Evolutionary conservation across 1,140 invertebrate genomes (phyloP), one percentile per base, ranked within the genome.

Genomic region (Brachionus plicatilis): DNA sequence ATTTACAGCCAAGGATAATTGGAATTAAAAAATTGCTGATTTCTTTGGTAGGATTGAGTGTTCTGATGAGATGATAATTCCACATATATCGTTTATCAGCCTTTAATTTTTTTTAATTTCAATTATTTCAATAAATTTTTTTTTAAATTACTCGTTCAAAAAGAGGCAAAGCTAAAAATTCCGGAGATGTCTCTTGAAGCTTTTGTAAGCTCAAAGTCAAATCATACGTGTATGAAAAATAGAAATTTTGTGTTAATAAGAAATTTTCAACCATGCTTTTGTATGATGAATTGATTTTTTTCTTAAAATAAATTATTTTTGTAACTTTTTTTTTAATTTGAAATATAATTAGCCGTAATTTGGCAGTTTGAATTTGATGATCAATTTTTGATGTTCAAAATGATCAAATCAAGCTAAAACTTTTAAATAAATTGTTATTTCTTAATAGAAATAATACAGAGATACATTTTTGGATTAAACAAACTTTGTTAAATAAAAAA

Each of bases 131-230:
- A 83, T 86, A 89, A 93, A 93, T 92, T 93, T 94, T 94, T 94
- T 93, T 29, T 8, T 29, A 37, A 37, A 37, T 90, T 95, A 98
- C 86, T 92, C 92, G 29, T 92, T 90, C 86, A 95, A 92, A 87
- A 90, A 82, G 29, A 8, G 79, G 53, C 27, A 82, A 43, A 47
- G 37, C 27, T 17, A 82, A 65, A 17, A 82, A 82, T 20, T 84
- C 82, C n/a, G 60, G 82, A 3, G 45, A 53, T 47, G 60, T 53
- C 37, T 68, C 60, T 33, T 84, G 45, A 17, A 84, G 11, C 20
- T 94, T 94, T 92, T 99, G 96, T 5, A 98, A 90, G 0, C 94
- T 96, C 86, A 97, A 95, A 0, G 96, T 97, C 53, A 99, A 90
- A 90, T 99, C 96, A 91, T 98, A 99, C 80, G 95, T 97, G 88